Conservation (phyloP, 1,140 invertebrate species). For the Lamellibrachia luymesi region DNA sequence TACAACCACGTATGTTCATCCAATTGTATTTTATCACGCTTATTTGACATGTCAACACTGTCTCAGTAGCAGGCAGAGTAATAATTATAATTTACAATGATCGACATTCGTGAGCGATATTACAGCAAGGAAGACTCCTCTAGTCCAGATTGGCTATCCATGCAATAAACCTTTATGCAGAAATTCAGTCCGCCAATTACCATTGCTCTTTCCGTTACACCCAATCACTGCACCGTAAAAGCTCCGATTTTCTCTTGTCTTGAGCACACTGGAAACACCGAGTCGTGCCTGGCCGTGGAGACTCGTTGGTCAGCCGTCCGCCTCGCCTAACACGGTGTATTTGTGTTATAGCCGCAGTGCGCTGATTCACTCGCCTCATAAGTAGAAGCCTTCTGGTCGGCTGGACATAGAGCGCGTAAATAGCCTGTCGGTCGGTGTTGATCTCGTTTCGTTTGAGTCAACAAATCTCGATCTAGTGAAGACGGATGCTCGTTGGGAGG, state of each 20-base stretch:
- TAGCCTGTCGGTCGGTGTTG: background rate
- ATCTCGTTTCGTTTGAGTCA: background rate
- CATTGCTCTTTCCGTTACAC: no score
- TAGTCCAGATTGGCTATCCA: no score
- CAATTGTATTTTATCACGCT: no score
- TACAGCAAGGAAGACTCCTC: no score
- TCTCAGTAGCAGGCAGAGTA: no score
- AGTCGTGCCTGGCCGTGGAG: no score
- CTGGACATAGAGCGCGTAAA: background rate
- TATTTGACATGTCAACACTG: no score
- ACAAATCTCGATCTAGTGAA: conserved; percentile 1
- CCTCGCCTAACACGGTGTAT: background rate
- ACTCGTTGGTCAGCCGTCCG: background rate
- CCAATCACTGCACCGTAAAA: no score
- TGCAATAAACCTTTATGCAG: no score
- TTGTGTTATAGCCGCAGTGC: background rate
- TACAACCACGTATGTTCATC: no score
- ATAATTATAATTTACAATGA: no score
- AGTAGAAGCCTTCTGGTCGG: background rate
- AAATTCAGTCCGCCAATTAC: background rate
- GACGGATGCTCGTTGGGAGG: background rate
- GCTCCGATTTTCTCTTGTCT: background rate
- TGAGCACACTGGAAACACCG: background rate
- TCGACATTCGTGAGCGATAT: no score
- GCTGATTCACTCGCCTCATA: background rate